Evolutionary conservation across 2,888 invertebrate genomes (phyloP), one percentile per base, ranked within the genome.

Genomic region (Catocala fraxini): DNA sequence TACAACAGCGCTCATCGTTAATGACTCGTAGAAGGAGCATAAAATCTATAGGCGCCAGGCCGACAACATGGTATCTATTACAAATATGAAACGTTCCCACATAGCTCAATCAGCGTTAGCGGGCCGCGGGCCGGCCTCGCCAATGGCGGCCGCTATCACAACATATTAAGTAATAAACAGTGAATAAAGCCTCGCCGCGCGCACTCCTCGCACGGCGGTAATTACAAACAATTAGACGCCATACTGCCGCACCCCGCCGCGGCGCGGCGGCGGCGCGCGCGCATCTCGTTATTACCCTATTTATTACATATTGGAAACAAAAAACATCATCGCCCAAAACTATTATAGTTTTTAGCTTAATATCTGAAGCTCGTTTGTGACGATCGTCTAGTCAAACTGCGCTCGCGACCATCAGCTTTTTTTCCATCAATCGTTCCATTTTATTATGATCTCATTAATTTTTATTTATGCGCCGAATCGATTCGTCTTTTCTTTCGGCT

Each of bases 121-220:
- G 12, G 13, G 39, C 13, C 41, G 6, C 74, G 65, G 74, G 73
- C 75, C 60, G 70, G 68, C 34, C 67, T 73, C 65, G 60, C 75
- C 75, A 74, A 81, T 75, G 75, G 80, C 79, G 79, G 81, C 77
- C 42, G 51, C 84, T 84, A 87, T 86, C 85, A 84, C 80, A 82
- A 83, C 86, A 84, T 90, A 92, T 92, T 92, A 92, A 92, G 91
- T 84, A 88, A 92, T 92, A 92, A 93, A 91, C 89, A 92, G 90
- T 81, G 84, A 80, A 89, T 92, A 91, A 91, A 91, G 80, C 75
- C 83, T 39, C 70, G 63, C 68, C 54, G 70, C 62, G 48, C 71
- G 78, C 79, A 75, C 80, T 76, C 72, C 79, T 71, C 77, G 77
- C 71, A 75, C 69, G 80, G 77, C 80, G 83, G 85, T 91, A 91